These are phyloP conservation scores for Bos indicus DNA, from an alignment of 2,113 vertebrate species.

Conservation along the genomic window DNA sequence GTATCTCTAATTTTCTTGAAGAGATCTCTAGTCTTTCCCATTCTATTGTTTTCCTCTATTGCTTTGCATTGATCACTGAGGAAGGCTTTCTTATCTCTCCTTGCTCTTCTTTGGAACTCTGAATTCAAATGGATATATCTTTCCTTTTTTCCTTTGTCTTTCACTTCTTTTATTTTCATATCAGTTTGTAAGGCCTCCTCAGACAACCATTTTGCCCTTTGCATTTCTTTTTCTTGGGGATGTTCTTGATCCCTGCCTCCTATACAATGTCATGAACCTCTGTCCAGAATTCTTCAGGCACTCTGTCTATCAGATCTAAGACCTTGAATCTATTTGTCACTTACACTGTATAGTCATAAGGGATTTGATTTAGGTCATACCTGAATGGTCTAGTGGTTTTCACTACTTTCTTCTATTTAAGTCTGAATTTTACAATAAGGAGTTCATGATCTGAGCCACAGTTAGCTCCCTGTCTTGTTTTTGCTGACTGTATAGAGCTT, in stretches of 20 bases:
- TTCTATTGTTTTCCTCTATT: neutral
- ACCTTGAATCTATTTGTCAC: neutral
- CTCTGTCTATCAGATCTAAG: neutral
- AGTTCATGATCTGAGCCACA: neutral
- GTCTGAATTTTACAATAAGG: neutral
- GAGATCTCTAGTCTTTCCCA: neutral
- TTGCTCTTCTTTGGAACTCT: neutral
- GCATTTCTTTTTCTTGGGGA: neutral
- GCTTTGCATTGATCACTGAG: neutral
- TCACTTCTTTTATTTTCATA: neutral
- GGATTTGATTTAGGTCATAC: neutral
- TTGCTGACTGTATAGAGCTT: neutral
- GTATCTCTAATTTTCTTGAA: neutral
- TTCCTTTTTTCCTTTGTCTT: neutral
- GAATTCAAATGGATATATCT: neutral
- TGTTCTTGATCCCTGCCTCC: neutral
- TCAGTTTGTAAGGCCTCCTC: neutral
- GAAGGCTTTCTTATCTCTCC: neutral
- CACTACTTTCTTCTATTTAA: neutral
- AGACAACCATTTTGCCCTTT: neutral
- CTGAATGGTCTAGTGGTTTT: neutral
- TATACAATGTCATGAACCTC: neutral
- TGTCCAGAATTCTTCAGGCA: neutral
- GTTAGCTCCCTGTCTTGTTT: neutral
- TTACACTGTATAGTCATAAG: neutral